Evolutionary conservation across 2,113 vertebrate genomes (phyloP).

Genomic region (Thymallus thymallus): DNA sequence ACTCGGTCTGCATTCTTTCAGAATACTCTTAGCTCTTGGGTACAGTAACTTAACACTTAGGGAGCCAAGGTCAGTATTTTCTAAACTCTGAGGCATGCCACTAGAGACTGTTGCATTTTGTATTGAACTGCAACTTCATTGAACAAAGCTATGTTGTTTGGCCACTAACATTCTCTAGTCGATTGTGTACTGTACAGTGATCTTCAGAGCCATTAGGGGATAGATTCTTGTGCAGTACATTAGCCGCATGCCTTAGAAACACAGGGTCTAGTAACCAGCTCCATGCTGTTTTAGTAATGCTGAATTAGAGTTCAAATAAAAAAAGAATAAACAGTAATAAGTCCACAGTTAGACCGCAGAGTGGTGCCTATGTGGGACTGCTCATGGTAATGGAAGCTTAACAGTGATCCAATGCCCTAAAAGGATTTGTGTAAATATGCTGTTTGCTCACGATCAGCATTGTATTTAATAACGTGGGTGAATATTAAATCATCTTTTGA

Average conservation of each 20-base stretch:
- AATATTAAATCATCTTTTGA: slow-evolving; percentile 72
- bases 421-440: slow-evolving; percentile 53
- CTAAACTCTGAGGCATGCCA: background rate
- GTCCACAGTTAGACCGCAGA: slow-evolving; percentile 43
- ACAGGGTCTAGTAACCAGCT: slow-evolving; percentile 14
- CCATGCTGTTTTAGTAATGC: slow-evolving; percentile 33
- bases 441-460: slow-evolving; percentile 63
- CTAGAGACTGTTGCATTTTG: background rate
- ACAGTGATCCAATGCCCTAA: slow-evolving; percentile 42
- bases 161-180: background rate
- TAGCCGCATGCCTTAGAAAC: slow-evolving; percentile 28
- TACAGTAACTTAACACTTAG: background rate
- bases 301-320: slow-evolving; percentile 52
- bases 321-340: slow-evolving; percentile 52
- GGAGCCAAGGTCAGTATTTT: slow-evolving; percentile 5
- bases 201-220: slow-evolving; percentile 39
- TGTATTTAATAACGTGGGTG: slow-evolving; percentile 67
- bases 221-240: slow-evolving; percentile 30
- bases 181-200: background rate
- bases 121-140: background rate
- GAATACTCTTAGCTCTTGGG: background rate
- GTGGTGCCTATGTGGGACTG: slow-evolving; percentile 36
- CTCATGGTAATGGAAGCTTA: slow-evolving; percentile 48
- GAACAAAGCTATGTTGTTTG: background rate
- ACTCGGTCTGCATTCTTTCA: background rate